Base-by-base conservation (phyloP, 2,113 vertebrate species). In the Gymnorhina tibicen region DNA sequence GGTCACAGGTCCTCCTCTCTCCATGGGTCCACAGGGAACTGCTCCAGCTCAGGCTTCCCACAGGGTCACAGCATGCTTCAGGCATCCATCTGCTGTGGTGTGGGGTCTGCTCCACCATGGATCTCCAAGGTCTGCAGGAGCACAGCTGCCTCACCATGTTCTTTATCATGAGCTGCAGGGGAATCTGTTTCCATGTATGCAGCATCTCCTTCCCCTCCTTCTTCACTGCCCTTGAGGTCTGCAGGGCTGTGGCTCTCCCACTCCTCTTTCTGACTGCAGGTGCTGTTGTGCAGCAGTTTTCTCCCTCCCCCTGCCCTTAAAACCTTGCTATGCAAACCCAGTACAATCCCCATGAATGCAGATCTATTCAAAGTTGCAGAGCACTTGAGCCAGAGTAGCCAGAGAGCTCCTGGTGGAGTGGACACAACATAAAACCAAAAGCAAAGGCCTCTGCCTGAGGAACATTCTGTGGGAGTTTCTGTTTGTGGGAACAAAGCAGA, bases 101-200 rank as follows among this genome's bases (percentile, higher is more conserved):
- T 27, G 24, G 11, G 18, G 7, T 49, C 27, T 89, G 1, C 20
- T 59, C n/a, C 63, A 8, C 5, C 14, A 6, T 0, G 1, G 23
- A 15, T 10, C 32, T 66, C 32, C 58, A 2, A 4, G 46, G 63
- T 46, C 56, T 70, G 26, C 23, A 42, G 42, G 12, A 30, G 13
- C 26, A 53, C 23, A 42, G 9, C 30, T 76, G 37, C 11, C 6
- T 49, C 27, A 39, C 64, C 35, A 15, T 18, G 21, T 20, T 8
- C 41, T 77, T 20, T 23, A n/a, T 6, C 23, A 16, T 0, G 0
- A 13, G 6, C 15, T 78, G 18, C 47, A 58, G 67, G 18, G 37
- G 10, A 64, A 52, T 37, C n/a, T 80, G 13, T 33, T 74, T 13
- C 3, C 4, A 26, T 10, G 3, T 2, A 24, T 9, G 33, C 28